Percentiles rank a stretch among this genome's conserved stretches.
These are phyloP conservation scores for Ochropleura plecta DNA, from an alignment of 2,888 invertebrate species.

Conservation along the genomic window DNA sequence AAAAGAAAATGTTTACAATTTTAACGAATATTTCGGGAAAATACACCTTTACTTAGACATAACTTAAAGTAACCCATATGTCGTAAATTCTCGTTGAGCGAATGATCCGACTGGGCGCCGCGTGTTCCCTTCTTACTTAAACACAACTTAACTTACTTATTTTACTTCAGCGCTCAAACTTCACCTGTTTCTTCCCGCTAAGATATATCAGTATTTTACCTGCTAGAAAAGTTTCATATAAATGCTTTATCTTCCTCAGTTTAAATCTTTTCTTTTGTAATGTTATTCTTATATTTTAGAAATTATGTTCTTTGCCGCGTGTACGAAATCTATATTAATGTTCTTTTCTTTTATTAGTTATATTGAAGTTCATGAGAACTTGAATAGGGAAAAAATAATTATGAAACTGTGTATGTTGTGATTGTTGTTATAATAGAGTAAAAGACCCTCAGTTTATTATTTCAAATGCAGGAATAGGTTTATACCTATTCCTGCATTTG, in stretches of 20 bases:
- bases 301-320: neutral
- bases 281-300: neutral
- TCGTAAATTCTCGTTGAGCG: conserved; percentile 60
- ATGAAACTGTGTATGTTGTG: neutral
- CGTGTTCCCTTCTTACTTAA: conserved; percentile 67
- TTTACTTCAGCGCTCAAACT: conserved; percentile 63
- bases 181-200: conserved; percentile 55
- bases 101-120: conserved; percentile 59
- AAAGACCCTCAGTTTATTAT: neutral
- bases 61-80: conserved; percentile 41
- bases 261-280: neutral
- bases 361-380: neutral
- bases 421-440: neutral
- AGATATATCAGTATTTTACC: conserved; percentile 48
- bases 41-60: conserved; percentile 4
- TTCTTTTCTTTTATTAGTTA: neutral
- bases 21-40: conserved; percentile 1
- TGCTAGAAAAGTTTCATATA: conserved; percentile 40
- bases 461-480: neutral
- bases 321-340: neutral
- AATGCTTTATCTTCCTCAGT: conserved; percentile 30
- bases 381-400: neutral
- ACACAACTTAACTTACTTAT: conserved; percentile 66
- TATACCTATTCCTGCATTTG: neutral
- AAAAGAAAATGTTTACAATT: neutral